Percentiles rank a stretch among this genome's conserved stretches.
Evolutionary conservation across 1,140 invertebrate genomes (phyloP).

Genomic region (Aphelenchoides fujianensis): DNA sequence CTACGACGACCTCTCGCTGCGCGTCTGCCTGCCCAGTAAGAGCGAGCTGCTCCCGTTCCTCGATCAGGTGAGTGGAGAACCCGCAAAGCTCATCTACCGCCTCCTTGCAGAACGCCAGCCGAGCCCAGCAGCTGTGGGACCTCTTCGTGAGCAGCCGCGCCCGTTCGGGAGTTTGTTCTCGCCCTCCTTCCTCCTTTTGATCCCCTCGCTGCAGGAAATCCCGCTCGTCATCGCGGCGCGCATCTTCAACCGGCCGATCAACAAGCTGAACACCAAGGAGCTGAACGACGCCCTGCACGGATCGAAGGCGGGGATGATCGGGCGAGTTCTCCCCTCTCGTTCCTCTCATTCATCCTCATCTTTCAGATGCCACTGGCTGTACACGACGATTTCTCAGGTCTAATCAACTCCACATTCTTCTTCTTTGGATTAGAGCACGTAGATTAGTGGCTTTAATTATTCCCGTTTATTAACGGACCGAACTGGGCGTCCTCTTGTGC

Average conservation of each 20-base stretch:
- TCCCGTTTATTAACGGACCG: no score
- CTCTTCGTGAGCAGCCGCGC: conserved; percentile 59
- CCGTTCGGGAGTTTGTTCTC: conserved; percentile 57
- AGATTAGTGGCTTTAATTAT: no score
- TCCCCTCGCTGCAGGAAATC: conserved; percentile 39
- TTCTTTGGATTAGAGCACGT: no score
- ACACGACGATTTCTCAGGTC: no score
- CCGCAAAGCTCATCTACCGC: background rate
- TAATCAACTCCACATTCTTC: no score
- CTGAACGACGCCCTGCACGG: conserved; percentile 52
- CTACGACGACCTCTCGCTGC: conserved; percentile 59
- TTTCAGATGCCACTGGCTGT: no score
- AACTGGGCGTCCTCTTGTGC: no score
- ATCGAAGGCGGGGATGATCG: no score
- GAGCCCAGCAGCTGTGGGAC: conserved; percentile 60
- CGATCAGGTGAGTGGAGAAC: conserved; percentile 50
- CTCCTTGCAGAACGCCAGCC: conserved; percentile 52
- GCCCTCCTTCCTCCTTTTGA: background rate
- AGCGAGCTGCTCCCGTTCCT: conserved; percentile 59
- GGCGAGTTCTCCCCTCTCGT: no score
- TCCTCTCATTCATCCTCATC: no score
- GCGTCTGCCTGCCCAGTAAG: conserved; percentile 58
- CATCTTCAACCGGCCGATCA: conserved; percentile 53
- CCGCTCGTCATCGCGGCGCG: conserved; percentile 53
- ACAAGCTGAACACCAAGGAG: conserved; percentile 47